Conservation (phyloP, 2,113 vertebrate genomes). For the Oncorhynchus mykiss region DNA sequence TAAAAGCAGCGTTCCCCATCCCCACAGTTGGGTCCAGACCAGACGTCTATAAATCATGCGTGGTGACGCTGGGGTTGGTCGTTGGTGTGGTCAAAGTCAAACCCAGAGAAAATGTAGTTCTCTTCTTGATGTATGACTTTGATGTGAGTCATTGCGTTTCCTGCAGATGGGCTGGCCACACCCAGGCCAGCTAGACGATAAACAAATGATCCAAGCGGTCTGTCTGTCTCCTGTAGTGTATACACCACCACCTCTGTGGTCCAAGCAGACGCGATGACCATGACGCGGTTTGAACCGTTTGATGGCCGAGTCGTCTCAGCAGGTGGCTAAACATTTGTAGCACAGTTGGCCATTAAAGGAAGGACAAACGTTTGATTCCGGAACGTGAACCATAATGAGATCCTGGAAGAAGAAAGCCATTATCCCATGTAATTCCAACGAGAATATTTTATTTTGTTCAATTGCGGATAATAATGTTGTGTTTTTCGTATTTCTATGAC, state of each 20-base stretch:
- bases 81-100: conserved; percentile 24
- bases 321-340: conserved; percentile 58
- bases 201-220: conserved; percentile 54
- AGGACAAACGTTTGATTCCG: conserved; percentile 35
- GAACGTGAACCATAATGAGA: conserved; percentile 32
- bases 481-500: not conserved
- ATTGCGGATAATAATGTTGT: conserved; percentile 20
- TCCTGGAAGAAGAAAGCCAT: conserved; percentile 22
- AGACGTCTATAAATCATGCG: conserved; percentile 48
- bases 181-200: conserved; percentile 48
- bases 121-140: conserved; percentile 30
- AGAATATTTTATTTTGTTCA: conserved; percentile 10
- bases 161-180: conserved; percentile 50
- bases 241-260: conserved; percentile 19
- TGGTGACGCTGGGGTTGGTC: conserved; percentile 5
- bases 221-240: conserved; percentile 3
- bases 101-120: conserved; percentile 36
- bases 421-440: no score
- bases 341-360: conserved; percentile 17
- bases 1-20: conserved; percentile 44
- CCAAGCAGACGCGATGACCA: conserved; percentile 44
- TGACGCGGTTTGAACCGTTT: not conserved
- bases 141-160: conserved; percentile 54
- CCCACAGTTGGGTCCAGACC: conserved; percentile 38
- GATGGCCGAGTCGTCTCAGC: conserved; percentile 36